Percentiles rank a stretch among this genome's conserved stretches.
phyloP scores from a whole-genome alignment of 2,888 invertebrate species.

The Corythucha ciliata region DNA sequence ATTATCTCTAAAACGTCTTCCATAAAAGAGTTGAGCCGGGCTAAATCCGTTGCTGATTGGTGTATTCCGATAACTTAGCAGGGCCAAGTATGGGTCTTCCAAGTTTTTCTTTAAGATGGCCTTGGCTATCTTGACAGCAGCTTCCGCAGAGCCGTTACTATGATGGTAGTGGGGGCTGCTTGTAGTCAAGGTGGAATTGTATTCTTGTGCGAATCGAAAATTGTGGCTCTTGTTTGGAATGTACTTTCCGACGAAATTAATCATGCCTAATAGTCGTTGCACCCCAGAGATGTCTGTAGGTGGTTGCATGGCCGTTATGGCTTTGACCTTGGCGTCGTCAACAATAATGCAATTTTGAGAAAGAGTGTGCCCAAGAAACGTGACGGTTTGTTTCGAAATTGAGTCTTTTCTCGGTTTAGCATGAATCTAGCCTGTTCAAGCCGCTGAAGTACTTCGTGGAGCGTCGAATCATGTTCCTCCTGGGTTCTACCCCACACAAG shows the following conservation, averaged over 20 bases:
- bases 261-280: conserved; percentile 23
- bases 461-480: conserved; percentile 29
- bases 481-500: conserved; percentile 28
- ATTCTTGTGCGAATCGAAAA: conserved; percentile 13
- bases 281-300: conserved; percentile 18
- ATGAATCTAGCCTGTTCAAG: conserved; percentile 20
- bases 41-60: not conserved
- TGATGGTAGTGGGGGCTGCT: conserved; percentile 15
- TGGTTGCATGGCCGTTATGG: conserved; percentile 18
- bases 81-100: conserved; percentile 1
- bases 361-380: conserved; percentile 32
- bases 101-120: conserved; percentile 5
- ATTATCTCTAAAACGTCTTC: conserved; percentile 3
- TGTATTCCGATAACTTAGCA: conserved; percentile 7
- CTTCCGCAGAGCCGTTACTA: conserved; percentile 8
- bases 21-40: conserved; percentile 11
- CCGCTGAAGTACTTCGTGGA: conserved; percentile 5
- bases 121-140: conserved; percentile 12
- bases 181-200: not conserved
- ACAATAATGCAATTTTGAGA: conserved; percentile 23
- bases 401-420: conserved; percentile 32
- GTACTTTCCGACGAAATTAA: conserved; percentile 17
- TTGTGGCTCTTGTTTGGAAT: conserved; percentile 21
- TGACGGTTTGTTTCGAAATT: conserved; percentile 30
- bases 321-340: conserved; percentile 22